These are phyloP conservation scores for Bombus ignitus DNA, from an alignment of 1,140 invertebrate genomes.

Conservation along the genomic window DNA sequence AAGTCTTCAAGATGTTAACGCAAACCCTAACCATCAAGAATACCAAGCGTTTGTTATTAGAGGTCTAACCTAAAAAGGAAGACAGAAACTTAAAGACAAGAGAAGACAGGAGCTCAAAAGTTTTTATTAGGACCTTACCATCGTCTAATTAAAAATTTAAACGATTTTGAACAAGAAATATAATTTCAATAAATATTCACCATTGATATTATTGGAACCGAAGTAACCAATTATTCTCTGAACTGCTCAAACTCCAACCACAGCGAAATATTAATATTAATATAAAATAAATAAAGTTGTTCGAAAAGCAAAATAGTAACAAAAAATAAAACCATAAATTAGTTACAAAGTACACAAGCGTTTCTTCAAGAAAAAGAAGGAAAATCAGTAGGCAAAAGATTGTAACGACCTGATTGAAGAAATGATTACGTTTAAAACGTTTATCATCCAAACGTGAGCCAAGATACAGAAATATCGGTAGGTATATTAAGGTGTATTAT, in stretches of 20 bases:
- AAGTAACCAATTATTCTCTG: not conserved
- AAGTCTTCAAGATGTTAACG: not conserved
- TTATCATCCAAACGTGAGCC: slow-evolving; percentile 2
- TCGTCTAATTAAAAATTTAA: not conserved
- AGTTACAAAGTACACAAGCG: not conserved
- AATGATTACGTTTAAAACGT: slow-evolving; percentile 17
- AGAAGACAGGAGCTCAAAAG: not conserved
- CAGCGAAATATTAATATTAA: not conserved
- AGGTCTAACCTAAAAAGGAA: not conserved
- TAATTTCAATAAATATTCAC: not conserved
- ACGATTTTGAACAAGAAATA: not conserved
- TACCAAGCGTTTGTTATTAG: slow-evolving; percentile 2
- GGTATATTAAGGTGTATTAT: slow-evolving; percentile 69
- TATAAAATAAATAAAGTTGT: not conserved
- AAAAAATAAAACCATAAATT: not conserved
- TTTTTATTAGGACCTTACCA: not conserved
- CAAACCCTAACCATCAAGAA: not conserved
- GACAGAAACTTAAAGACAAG: not conserved
- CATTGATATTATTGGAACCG: not conserved
- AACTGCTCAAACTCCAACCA: not conserved
- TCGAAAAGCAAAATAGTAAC: not conserved
- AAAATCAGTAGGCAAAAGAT: slow-evolving; percentile 42
- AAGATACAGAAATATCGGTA: slow-evolving; percentile 66
- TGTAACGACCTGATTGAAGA: not conserved
- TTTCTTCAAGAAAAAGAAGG: not conserved